Evolutionary conservation across 2,797 vertebrate species (phyloP).

Genomic region (Pantherophis vulpinus): DNA sequence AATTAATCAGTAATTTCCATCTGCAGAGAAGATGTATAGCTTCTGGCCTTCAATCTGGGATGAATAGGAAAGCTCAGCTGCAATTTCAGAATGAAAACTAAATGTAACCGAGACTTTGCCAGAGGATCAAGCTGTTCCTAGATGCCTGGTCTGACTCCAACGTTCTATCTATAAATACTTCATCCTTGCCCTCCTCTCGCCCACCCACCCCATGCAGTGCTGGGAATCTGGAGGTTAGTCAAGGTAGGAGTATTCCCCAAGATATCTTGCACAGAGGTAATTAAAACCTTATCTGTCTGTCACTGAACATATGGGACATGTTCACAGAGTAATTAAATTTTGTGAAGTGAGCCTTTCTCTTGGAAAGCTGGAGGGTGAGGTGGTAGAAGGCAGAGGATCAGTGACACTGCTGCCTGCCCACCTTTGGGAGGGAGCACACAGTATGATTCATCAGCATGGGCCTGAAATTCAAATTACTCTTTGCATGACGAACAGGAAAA

Average conservation of each 20-base stretch:
- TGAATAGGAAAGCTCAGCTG: neutral
- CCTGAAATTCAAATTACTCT: slow-evolving; percentile 45
- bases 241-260: slow-evolving; percentile 34
- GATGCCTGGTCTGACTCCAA: fast-evolving
- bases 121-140: neutral
- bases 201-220: neutral
- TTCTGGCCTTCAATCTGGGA: slow-evolving; percentile 3
- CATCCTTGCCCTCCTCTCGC: neutral
- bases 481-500: slow-evolving; percentile 52
- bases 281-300: slow-evolving; percentile 64
- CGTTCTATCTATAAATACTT: neutral
- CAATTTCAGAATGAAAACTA: neutral
- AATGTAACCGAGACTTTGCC: neutral
- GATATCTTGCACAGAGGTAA: slow-evolving; percentile 58
- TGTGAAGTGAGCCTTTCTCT: slow-evolving; percentile 77
- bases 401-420: slow-evolving; percentile 44
- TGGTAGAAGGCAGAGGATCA: slow-evolving; percentile 65
- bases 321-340: slow-evolving; percentile 82
- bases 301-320: slow-evolving; percentile 76
- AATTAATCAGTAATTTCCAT: slow-evolving; percentile 44
- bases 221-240: slow-evolving; percentile 26
- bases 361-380: slow-evolving; percentile 74
- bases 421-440: slow-evolving; percentile 9
- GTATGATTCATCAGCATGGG: slow-evolving; percentile 32
- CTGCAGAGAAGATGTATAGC: neutral